phyloP scores from a whole-genome alignment of 2,888 invertebrate species.

The Machimus atricapillus region DNA sequence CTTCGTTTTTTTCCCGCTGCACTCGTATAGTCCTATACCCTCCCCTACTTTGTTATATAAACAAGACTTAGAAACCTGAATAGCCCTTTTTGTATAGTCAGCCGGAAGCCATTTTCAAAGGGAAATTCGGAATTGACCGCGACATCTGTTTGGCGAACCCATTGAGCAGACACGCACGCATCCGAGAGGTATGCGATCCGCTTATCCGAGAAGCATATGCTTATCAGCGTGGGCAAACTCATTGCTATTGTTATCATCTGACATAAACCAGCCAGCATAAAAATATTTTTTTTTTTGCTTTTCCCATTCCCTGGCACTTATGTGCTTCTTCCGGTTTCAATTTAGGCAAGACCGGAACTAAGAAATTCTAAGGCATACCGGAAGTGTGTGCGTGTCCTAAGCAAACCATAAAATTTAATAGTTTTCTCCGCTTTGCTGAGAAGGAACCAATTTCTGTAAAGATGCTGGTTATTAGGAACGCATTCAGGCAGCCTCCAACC shows the following conservation, averaged over 20 bases:
- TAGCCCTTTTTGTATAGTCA: neutral
- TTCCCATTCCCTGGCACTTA: neutral
- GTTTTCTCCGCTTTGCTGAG: neutral
- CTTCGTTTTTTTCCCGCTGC: too few species aligned
- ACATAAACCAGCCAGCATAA: neutral
- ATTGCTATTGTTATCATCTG: slow-evolving; percentile 1
- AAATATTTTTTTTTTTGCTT: neutral
- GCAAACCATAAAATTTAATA: slow-evolving; percentile 22
- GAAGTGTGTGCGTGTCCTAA: slow-evolving; percentile 9
- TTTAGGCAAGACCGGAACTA: slow-evolving; percentile 3
- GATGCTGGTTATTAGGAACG: slow-evolving; percentile 2
- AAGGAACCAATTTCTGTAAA: neutral
- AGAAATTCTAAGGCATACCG: slow-evolving; percentile 16
- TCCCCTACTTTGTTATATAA: neutral
- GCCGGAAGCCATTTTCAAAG: neutral
- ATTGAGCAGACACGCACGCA: neutral
- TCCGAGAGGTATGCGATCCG: neutral
- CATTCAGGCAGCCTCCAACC: neutral
- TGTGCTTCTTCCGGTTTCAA: slow-evolving; percentile 26
- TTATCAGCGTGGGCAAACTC: slow-evolving; percentile 13
- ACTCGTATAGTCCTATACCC: neutral
- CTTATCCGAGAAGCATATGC: slow-evolving; percentile 3
- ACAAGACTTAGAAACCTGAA: neutral
- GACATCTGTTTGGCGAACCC: neutral
- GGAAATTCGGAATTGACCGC: neutral